Evolutionary conservation across 2,888 invertebrate genomes (phyloP).

Genomic region (Notodonta ziczac): DNA sequence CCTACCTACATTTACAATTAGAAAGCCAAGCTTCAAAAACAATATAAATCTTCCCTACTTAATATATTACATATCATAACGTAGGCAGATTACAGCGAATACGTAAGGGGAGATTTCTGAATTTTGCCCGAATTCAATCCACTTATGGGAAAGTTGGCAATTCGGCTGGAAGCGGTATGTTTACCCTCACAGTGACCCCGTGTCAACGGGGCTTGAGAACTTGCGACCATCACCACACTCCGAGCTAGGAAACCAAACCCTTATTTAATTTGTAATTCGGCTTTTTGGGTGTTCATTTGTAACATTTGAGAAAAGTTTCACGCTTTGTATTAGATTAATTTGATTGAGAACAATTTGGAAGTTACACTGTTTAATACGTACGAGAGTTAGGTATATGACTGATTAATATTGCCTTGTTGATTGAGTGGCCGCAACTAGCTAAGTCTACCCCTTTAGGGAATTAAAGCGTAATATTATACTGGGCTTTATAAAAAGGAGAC

Average conservation of each 20-base stretch:
- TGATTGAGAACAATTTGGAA: background rate
- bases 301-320: constrained; percentile 25
- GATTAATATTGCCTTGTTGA: no score
- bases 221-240: constrained; percentile 47
- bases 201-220: constrained; percentile 60
- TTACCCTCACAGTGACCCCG: constrained; percentile 68
- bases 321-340: background rate
- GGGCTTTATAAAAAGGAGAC: no score
- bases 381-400: no score
- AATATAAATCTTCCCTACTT: background rate
- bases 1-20: background rate
- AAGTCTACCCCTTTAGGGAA: no score
- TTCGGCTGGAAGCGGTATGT: constrained; percentile 65
- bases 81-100: constrained; percentile 24
- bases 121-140: constrained; percentile 63
- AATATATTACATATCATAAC: constrained; percentile 23
- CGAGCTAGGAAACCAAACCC: constrained; percentile 45
- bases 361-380: no score
- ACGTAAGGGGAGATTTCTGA: constrained; percentile 47
- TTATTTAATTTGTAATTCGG: constrained; percentile 33
- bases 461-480: no score
- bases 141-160: constrained; percentile 70
- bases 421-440: no score
- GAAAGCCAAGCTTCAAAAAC: background rate
- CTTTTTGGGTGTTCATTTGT: constrained; percentile 16